Base-by-base conservation (phyloP, 2,797 vertebrate species). In the Bradypodion pumilum region DNA sequence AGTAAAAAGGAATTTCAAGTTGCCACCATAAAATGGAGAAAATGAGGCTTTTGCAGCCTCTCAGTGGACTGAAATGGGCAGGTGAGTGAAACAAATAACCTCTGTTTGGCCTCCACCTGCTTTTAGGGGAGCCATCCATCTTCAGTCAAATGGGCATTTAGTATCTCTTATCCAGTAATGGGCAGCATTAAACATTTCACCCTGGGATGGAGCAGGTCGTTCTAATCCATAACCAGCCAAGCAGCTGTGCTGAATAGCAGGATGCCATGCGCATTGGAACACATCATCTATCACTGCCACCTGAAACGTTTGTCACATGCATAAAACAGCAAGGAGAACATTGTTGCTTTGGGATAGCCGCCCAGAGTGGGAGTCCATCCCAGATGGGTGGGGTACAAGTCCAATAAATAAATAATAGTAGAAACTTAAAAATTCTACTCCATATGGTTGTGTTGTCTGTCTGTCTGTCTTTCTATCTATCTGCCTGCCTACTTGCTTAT, bases 1-100 rank as follows among this genome's bases (percentile, higher is more conserved):
- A 73, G 37, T 5, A 15, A 13, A 37, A 69, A 44, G 65, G 76
- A 75, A 42, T 73, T 79, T 72, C 32, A 25, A 37, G 59, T 40
- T 52, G 76, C 65, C 83, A 65, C 68, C 21, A 56, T 49, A 72
- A 79, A 84, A 68, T 73, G 76, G 42, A 40, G 62, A 19, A 84
- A 84, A 84, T 40, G 69, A 65, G 59, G 13, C 63, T 40, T 6
- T 27, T 1, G 44, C 42, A 37, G 32, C 19, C 32, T n/a, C 76
- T 40, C 8, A 25, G 29, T 23, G 37, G 42, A 23, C 21, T 19
- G 59, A 78, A 72, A 59, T 42, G 44, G 6, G 68, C 59, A 73
- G 44, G 76, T 78, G 68, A 82, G 59, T 4, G 25, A 73, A 52
- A 84, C 40, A 84, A 84, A 79, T 78, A 35, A 63, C 29, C 42